A percentile compares a stretch with the other conserved stretches of the same genome.
Evolutionary conservation across 2,797 vertebrate genomes (phyloP).

Genomic region (Poecile montanus): DNA sequence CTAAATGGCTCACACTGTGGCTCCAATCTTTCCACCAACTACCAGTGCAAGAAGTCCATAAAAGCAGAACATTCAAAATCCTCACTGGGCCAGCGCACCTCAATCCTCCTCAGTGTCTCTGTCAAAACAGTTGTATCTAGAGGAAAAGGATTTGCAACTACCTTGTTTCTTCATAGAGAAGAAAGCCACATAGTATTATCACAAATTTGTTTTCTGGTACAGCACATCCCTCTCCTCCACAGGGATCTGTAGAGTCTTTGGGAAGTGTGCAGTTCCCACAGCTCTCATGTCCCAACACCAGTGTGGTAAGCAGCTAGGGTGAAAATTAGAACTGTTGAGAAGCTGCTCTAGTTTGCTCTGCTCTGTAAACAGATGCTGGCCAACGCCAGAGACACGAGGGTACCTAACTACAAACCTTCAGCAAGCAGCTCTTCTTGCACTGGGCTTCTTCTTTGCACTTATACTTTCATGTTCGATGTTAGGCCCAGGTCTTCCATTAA

Average conservation of each 20-base stretch:
- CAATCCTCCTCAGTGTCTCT: not conserved
- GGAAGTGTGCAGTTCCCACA: not conserved
- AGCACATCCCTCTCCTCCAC: not conserved
- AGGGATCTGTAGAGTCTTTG: not conserved
- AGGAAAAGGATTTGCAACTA: not conserved
- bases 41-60: not conserved
- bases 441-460: not conserved
- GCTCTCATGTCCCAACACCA: not conserved
- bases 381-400: not conserved
- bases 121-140: not conserved
- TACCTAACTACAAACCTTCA: not conserved
- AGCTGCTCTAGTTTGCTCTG: not conserved
- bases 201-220: not conserved
- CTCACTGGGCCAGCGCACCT: not conserved
- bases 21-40: not conserved
- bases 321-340: not conserved
- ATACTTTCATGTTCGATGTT: not conserved
- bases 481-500: not conserved
- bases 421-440: not conserved
- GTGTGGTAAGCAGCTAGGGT: not conserved
- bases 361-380: not conserved
- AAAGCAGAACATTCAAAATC: not conserved
- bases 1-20: not conserved
- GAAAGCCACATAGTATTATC: not conserved
- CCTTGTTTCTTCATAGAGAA: not conserved